phyloP scores from a whole-genome alignment of 2,888 invertebrate species.

The Cremastinae sp. region DNA sequence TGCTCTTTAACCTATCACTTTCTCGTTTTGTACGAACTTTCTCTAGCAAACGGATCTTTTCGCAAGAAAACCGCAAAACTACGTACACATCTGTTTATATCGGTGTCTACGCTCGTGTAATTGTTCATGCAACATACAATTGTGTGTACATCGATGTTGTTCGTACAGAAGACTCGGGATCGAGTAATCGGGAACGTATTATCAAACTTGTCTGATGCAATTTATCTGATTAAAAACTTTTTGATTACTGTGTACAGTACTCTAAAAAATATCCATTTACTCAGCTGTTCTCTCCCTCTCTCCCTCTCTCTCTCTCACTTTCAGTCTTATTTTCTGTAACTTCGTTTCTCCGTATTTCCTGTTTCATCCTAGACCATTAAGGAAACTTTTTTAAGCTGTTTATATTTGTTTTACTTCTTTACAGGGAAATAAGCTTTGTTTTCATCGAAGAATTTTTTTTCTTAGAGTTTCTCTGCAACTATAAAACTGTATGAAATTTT shows the following conservation, averaged over 20 bases:
- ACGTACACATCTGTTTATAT: slow-evolving; percentile 4
- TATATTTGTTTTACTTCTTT: not conserved
- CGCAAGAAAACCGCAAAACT: not conserved
- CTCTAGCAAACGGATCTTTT: not conserved
- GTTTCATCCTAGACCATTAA: not conserved
- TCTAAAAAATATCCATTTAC: slow-evolving; percentile 45
- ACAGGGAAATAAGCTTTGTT: not conserved
- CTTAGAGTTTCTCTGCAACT: not conserved
- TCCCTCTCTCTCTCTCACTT: slow-evolving; percentile 1
- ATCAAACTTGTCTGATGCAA: slow-evolving; percentile 34
- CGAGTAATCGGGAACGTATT: slow-evolving; percentile 33
- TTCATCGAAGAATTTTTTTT: not conserved
- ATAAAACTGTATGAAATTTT: no score
- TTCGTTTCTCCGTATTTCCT: slow-evolving; percentile 7
- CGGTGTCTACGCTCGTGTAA: not conserved
- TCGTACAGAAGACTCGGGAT: slow-evolving; percentile 2
- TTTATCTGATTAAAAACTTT: slow-evolving; percentile 48
- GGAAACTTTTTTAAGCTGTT: slow-evolving; percentile 9
- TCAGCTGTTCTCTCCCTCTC: not conserved
- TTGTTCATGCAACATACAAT: no score
- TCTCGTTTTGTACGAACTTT: not conserved
- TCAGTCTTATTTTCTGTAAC: slow-evolving; percentile 5
- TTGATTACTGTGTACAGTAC: slow-evolving; percentile 31
- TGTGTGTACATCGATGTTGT: not conserved
- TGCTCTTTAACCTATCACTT: slow-evolving; percentile 17